Evolutionary conservation across 2,797 vertebrate species (phyloP), one percentile per base, ranked within the genome.

Genomic region (Melanotaenia pygmaea): DNA sequence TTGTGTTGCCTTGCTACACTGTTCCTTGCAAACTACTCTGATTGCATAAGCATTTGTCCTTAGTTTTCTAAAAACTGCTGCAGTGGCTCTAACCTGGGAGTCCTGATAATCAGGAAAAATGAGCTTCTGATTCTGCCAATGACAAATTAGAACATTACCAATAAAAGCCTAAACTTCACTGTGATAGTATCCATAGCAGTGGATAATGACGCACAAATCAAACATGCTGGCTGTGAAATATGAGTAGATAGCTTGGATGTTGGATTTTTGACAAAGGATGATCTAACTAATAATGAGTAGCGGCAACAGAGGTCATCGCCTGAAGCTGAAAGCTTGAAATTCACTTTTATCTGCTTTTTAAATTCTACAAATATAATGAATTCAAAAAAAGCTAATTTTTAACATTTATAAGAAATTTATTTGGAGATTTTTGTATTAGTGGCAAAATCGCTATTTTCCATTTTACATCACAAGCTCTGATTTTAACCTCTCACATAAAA

Each of bases 31-130:
- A 61, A 61, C 11, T 35, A n/a, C 45, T 57, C 75, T 9, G 51
- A 62, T 13, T 26, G 6, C 0, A 56, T 4, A 1, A 68, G 35
- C 14, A 64, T 70, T 59, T 74, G 47, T 56, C 40, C 60, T 79
- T 13, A 64, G 28, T 22, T 63, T 45, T 72, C 20, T 40, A 67
- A 20, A 58, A 59, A 70, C 32, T 56, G 37, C 22, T 63, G 28
- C 26, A 24, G 35, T 14, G 13, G 18, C 37, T 30, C 14, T 68
- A 59, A 24, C n/a, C n/a, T 12, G 26, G 2, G 53, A 7, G 51
- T 14, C 51, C 26, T 28, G 12, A 54, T 26, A 54, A 51, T 51
- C 47, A 53, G 50, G 9, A 13, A 53, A 53, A 11, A 53, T 1
- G 24, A 53, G 20, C 45, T 47, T 26, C n/a, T 24, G 50, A 22